phyloP scores from a whole-genome alignment of 2,888 invertebrate species.

The Holacanthella duospinosa region DNA sequence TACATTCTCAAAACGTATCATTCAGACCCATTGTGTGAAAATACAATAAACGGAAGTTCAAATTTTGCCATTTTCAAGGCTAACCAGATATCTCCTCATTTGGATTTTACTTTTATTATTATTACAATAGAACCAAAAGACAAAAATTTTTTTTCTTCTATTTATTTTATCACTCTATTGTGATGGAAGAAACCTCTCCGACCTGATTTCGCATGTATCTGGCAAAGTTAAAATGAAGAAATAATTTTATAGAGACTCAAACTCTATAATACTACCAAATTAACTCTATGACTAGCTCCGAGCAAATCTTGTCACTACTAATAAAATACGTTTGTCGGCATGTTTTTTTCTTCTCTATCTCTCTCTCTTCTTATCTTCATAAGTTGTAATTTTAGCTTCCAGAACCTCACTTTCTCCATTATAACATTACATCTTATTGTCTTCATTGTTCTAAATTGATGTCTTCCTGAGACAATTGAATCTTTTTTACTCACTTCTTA shows the following conservation, averaged over 20 bases:
- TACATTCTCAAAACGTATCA: too few relatives aligned
- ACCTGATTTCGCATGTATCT: background rate
- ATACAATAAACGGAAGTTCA: background rate
- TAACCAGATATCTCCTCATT: background rate
- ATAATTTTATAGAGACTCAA: background rate
- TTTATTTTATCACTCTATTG: conserved; percentile 4
- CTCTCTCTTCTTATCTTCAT: too few relatives aligned
- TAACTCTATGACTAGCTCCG: too few relatives aligned
- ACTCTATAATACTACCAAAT: background rate
- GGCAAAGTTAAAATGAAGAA: background rate
- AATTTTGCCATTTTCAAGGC: background rate
- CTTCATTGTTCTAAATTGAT: too few relatives aligned
- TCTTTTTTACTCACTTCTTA: too few relatives aligned
- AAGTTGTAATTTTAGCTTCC: too few relatives aligned
- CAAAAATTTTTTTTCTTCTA: background rate
- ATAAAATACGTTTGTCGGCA: background rate
- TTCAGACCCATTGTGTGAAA: too few relatives aligned
- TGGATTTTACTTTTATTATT: background rate
- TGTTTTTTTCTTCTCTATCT: background rate
- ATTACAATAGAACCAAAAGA: background rate
- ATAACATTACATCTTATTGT: too few relatives aligned
- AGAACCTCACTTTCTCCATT: too few relatives aligned
- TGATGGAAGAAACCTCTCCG: background rate
- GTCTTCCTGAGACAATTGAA: too few relatives aligned
- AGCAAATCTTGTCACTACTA: background rate